These are phyloP conservation scores for Drosophila repletoides DNA, from an alignment of 1,140 invertebrate species.

Conservation along the genomic window DNA sequence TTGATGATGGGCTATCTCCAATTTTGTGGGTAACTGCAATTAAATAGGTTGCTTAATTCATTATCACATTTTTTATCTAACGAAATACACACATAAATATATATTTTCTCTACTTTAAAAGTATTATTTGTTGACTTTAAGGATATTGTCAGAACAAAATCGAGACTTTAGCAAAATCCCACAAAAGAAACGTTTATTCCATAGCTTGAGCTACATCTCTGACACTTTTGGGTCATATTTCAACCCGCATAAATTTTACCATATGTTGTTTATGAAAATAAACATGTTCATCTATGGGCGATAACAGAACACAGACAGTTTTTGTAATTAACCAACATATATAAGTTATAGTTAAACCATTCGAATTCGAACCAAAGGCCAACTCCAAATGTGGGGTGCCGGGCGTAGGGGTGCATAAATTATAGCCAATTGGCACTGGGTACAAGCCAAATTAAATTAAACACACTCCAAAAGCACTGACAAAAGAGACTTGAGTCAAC, in stretches of 20 bases:
- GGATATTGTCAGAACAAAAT: too few species aligned
- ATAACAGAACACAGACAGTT: conserved; percentile 39
- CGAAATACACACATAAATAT: too few species aligned
- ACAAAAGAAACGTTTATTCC: too few species aligned
- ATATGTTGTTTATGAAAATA: conserved; percentile 8
- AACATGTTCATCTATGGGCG: conserved; percentile 28
- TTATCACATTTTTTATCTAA: too few species aligned
- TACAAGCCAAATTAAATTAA: conserved; percentile 44
- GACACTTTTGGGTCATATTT: background rate
- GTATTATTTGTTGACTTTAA: too few species aligned
- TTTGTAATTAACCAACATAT: conserved; percentile 67
- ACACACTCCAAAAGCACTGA: conserved; percentile 30
- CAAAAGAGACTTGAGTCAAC: conserved; percentile 5
- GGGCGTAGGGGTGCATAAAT: conserved; percentile 60
- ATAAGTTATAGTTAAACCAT: conserved; percentile 46
- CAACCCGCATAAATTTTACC: background rate
- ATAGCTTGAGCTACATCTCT: background rate
- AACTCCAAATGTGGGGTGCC: background rate
- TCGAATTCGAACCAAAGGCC: conserved; percentile 36
- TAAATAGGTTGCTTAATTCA: too few species aligned
- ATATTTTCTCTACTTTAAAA: too few species aligned
- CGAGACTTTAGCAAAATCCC: too few species aligned
- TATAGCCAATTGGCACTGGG: conserved; percentile 52
- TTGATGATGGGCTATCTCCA: too few species aligned
- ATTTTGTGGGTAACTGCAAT: too few species aligned